A percentile compares a stretch with the other conserved stretches of the same genome.
Conservation (phyloP, 2,797 vertebrate genomes). For the Morus bassanus region DNA sequence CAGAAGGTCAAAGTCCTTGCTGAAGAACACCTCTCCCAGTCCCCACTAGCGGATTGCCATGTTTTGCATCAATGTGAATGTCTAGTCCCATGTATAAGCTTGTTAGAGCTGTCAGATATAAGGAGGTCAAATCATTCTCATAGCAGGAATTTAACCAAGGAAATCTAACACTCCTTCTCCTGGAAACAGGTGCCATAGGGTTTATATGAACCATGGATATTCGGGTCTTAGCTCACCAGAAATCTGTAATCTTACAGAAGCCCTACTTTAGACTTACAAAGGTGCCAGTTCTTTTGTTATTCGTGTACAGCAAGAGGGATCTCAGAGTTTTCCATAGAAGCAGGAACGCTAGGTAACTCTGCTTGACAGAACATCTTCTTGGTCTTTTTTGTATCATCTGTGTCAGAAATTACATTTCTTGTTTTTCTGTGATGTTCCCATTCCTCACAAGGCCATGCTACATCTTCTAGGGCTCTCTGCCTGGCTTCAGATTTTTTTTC, state of each 20-base stretch:
- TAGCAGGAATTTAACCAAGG: not conserved
- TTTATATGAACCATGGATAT: not conserved
- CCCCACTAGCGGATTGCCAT: not conserved
- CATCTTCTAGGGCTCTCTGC: not conserved
- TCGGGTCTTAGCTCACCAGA: not conserved
- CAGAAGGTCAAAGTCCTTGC: not conserved
- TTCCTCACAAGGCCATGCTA: accelerated
- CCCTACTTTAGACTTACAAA: not conserved
- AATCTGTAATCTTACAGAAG: not conserved
- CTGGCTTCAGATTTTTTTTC: not conserved
- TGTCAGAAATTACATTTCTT: not conserved
- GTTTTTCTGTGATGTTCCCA: not conserved
- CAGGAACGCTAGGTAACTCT: not conserved
- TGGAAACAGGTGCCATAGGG: not conserved
- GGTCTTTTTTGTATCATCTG: not conserved
- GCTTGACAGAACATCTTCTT: not conserved
- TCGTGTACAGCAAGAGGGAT: not conserved
- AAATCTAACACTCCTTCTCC: not conserved
- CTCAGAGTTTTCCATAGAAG: not conserved
- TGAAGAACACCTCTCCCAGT: not conserved
- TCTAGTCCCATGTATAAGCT: not conserved
- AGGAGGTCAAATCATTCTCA: not conserved
- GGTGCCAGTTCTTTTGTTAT: not conserved
- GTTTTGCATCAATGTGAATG: not conserved
- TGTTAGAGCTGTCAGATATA: not conserved